Base-by-base conservation (phyloP, 2,888 invertebrate genomes). In the Euplexia lucipara region DNA sequence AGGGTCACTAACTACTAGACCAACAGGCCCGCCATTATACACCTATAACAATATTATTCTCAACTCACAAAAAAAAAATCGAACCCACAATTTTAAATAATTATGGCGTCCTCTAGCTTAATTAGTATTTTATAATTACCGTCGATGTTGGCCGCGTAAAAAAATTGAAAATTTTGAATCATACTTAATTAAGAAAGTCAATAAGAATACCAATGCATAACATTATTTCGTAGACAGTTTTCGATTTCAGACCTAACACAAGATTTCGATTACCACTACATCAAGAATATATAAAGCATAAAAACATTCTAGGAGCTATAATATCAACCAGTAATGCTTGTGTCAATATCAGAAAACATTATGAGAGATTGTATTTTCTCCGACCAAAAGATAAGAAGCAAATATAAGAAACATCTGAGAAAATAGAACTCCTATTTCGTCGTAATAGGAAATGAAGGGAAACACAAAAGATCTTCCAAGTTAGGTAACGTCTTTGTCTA, bases 341-440 rank as follows among this genome's bases (percentile, higher is more conserved):
- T 63, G 65, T 70, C 77, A 70, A 79, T 79, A 79, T 68, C 58
- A 73, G 59, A 75, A 67, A 75, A 70, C 64, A 67, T 72, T 72
- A 64, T 57, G 60, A 70, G 53, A 79, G 59, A 73, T 76, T 72
- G 70, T 79, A 52, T 79, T 73, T 69, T 61, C 56, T 44, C 8
- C 47, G 35, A 59, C 26, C 32, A 41, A 67, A 45, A 62, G 60
- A 78, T 67, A 57, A 78, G 58, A 70, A 66, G 56, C 64, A 49
- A 59, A 59, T 60, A 72, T 34, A 39, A 48, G 63, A 49, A 45
- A 59, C 22, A 65, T 58, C 41, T 32, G 39, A 61, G 51, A 58
- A 59, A 56, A 72, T 79, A 18, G 39, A 59, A 53, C 47, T 47
- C 58, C 48, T 51, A 59, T 57, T 49, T 62, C 41, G 22, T 51